A percentile compares a stretch with the other conserved stretches of the same genome.
Evolutionary conservation across 2,888 invertebrate genomes (phyloP).

Genomic region (Cephus sareptanus): DNA sequence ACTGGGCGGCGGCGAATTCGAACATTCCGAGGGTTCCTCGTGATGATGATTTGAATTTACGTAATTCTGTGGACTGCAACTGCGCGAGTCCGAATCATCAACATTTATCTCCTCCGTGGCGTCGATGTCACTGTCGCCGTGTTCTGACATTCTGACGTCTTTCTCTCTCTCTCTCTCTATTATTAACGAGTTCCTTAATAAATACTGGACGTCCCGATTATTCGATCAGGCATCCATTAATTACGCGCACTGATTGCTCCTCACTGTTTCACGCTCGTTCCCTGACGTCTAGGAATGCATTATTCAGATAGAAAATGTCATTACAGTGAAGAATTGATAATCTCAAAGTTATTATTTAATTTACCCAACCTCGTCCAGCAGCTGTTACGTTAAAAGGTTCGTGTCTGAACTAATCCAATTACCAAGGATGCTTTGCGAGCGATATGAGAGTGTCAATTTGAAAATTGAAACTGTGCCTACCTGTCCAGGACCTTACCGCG

Average conservation of each 20-base stretch:
- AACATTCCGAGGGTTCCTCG: constrained; percentile 52
- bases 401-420: background rate
- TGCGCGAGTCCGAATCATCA: constrained; percentile 59
- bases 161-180: background rate
- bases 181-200: background rate
- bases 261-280: background rate
- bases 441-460: constrained; percentile 29
- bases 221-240: background rate
- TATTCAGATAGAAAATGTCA: background rate
- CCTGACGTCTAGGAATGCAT: background rate
- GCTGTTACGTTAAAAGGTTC: background rate
- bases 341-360: background rate
- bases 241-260: background rate
- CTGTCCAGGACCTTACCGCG: constrained; percentile 25
- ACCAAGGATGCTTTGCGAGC: background rate
- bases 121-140: constrained; percentile 59
- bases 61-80: constrained; percentile 54
- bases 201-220: background rate
- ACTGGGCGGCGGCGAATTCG: constrained; percentile 46
- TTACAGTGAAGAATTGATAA: background rate
- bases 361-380: background rate
- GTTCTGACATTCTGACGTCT: constrained; percentile 51
- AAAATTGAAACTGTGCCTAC: constrained; percentile 34
- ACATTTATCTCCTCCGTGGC: constrained; percentile 63
- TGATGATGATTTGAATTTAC: constrained; percentile 22